Percentiles rank a stretch among this genome's conserved stretches.
phyloP scores from a whole-genome alignment of 1,140 invertebrate genomes.

The Drosophila lacteicornis region DNA sequence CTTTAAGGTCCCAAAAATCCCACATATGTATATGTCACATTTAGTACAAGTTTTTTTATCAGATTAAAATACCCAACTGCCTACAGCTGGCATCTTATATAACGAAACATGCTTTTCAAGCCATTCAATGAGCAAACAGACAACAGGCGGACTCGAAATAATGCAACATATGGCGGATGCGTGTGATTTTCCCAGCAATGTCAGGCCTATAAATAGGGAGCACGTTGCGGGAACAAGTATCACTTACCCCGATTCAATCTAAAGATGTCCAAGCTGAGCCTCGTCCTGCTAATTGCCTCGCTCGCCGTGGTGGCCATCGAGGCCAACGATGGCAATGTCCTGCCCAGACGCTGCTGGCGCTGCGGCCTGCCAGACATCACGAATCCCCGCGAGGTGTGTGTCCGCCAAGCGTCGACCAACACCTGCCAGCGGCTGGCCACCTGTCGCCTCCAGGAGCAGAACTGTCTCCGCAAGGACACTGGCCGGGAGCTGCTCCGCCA shows the following conservation, averaged over 20 bases:
- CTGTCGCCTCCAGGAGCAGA: conserved; percentile 52
- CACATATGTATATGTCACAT: too few relatives aligned
- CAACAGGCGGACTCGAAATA: too few relatives aligned
- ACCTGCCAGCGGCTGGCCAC: conserved; percentile 47
- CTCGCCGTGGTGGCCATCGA: conserved; percentile 32
- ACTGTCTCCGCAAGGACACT: conserved; percentile 39
- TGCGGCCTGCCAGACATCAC: conserved; percentile 31
- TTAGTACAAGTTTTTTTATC: too few relatives aligned
- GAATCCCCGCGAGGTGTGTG: conserved; percentile 27
- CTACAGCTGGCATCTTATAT: too few relatives aligned
- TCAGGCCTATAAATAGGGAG: conserved; percentile 1
- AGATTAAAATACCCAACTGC: too few relatives aligned
- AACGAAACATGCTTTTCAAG: too few relatives aligned
- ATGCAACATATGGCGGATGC: not conserved
- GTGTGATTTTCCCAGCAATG: not conserved
- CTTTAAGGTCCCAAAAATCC: too few relatives aligned
- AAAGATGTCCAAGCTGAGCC: conserved; percentile 53
- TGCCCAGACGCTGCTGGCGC: conserved; percentile 16
- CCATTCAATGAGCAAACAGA: too few relatives aligned
- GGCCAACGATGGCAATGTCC: conserved; percentile 3
- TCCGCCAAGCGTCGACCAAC: conserved; percentile 38
- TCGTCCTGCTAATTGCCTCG: conserved; percentile 30
- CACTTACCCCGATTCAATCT: not conserved
- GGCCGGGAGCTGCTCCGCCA: conserved; percentile 19
- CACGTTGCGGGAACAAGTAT: not conserved